phyloP scores from a whole-genome alignment of 2,113 vertebrate genomes.

The Etheostoma spectabile region DNA sequence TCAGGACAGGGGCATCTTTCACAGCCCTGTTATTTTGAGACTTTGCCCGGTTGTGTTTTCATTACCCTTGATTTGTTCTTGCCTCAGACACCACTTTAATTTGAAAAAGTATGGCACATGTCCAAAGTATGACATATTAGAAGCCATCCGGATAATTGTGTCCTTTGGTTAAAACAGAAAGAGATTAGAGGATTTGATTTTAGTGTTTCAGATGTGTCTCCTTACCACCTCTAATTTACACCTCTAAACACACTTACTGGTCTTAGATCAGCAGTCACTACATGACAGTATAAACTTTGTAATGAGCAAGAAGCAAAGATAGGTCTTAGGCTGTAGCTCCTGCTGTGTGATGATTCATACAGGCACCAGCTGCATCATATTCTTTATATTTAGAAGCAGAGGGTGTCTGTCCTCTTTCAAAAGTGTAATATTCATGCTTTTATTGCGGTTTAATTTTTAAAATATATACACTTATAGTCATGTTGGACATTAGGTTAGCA shows the following conservation, averaged over 20 bases:
- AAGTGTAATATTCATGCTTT: not conserved
- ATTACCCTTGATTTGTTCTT: constrained; percentile 66
- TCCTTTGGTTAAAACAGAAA: constrained; percentile 6
- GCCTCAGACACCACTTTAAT: constrained; percentile 41
- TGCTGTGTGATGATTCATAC: constrained; percentile 68
- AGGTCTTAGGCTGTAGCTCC: constrained; percentile 43
- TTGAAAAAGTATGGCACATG: constrained; percentile 45
- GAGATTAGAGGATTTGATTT: constrained; percentile 5
- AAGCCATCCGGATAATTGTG: constrained; percentile 23
- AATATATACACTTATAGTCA: not conserved
- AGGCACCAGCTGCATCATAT: constrained; percentile 46
- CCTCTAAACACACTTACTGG: constrained; percentile 26
- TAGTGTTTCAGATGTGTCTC: constrained; percentile 10
- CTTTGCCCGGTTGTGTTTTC: constrained; percentile 43
- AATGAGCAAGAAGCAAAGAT: constrained; percentile 49
- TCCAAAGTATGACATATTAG: constrained; percentile 47
- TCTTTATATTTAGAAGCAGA: constrained; percentile 60
- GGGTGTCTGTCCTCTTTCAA: not conserved
- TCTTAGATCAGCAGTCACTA: constrained; percentile 45
- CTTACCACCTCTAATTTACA: constrained; percentile 14
- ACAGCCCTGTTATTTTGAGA: constrained; percentile 41
- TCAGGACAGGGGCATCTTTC: constrained; percentile 28
- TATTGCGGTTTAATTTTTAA: not conserved
- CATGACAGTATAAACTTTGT: constrained; percentile 61
- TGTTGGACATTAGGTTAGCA: not conserved